phyloP scores from a whole-genome alignment of 2,113 vertebrate species.

The Chaetura pelagica region DNA sequence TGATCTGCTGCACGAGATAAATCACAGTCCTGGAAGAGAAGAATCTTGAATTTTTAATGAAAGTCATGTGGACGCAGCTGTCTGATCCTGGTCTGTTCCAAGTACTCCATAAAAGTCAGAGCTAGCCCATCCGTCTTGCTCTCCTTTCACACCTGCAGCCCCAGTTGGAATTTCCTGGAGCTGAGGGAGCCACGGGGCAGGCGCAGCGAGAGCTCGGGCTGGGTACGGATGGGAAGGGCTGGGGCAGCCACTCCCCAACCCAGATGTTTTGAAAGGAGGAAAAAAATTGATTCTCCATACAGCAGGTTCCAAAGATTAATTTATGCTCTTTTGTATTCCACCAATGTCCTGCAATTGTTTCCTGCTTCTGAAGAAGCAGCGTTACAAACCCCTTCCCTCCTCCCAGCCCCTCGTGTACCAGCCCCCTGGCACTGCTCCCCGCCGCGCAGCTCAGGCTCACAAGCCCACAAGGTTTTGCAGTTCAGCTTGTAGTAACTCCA shows the following conservation, averaged over 20 bases:
- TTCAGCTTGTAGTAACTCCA: background rate
- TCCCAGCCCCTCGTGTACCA: background rate
- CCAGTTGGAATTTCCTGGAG: constrained; percentile 43
- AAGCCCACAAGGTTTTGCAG: background rate
- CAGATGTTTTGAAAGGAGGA: background rate
- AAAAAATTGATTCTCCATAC: background rate
- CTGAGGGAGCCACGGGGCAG: background rate
- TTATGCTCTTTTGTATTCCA: background rate
- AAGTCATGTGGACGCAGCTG: constrained; percentile 84
- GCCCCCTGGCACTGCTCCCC: rapidly evolving
- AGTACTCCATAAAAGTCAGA: constrained; percentile 68
- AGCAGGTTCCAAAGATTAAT: constrained; percentile 24
- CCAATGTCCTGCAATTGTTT: background rate
- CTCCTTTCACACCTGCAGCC: constrained; percentile 70
- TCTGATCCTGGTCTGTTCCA: constrained; percentile 48
- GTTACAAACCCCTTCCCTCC: background rate
- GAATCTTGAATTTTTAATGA: constrained; percentile 89
- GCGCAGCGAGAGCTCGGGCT: rapidly evolving
- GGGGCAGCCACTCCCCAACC: background rate
- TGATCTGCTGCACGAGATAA: constrained; percentile 83
- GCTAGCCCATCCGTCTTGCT: constrained; percentile 63
- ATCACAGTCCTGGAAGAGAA: constrained; percentile 82
- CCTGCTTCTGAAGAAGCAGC: background rate
- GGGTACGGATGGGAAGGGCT: background rate
- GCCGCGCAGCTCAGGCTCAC: rapidly evolving